These are phyloP conservation scores for Diorhabda elongata DNA, from an alignment of 1,140 invertebrate species.

Conservation along the genomic window DNA sequence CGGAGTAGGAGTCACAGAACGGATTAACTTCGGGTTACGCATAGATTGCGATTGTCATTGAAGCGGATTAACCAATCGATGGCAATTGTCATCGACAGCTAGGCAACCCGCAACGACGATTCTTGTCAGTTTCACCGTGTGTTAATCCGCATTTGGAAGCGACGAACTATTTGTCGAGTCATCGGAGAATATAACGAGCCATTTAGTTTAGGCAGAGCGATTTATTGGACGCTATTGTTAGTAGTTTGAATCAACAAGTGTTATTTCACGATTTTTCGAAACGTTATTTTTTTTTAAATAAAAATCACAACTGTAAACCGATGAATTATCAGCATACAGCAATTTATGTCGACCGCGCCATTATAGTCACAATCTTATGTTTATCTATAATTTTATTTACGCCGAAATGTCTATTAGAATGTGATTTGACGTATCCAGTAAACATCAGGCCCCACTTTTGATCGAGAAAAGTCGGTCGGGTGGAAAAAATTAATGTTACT, in stretches of 20 bases:
- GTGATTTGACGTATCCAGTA: no score
- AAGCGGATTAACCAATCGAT: conserved; percentile 2
- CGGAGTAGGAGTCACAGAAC: neutral
- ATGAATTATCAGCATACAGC: no score
- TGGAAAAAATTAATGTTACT: conserved; percentile 20
- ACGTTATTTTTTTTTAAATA: no score
- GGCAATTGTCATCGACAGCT: conserved; percentile 5
- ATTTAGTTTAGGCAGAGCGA: neutral
- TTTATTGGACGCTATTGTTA: conserved; percentile 11
- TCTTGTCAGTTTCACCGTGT: conserved; percentile 7
- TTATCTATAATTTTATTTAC: no score
- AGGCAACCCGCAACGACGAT: conserved; percentile 4
- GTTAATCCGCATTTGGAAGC: conserved; percentile 10
- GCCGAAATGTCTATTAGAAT: no score
- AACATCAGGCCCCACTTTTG: no score
- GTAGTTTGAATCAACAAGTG: conserved; percentile 8
- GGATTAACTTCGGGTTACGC: neutral
- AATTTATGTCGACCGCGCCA: no score
- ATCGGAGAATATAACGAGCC: conserved; percentile 14
- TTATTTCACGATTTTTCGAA: no score
- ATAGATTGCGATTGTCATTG: conserved; percentile 2
- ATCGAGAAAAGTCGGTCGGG: conserved; percentile 3
- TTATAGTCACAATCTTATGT: no score
- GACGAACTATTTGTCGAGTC: conserved; percentile 16
- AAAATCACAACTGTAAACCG: no score